These are phyloP conservation scores for Heteractis magnifica DNA, from an alignment of 92 coral and sea anemone species.

Conservation along the genomic window DNA sequence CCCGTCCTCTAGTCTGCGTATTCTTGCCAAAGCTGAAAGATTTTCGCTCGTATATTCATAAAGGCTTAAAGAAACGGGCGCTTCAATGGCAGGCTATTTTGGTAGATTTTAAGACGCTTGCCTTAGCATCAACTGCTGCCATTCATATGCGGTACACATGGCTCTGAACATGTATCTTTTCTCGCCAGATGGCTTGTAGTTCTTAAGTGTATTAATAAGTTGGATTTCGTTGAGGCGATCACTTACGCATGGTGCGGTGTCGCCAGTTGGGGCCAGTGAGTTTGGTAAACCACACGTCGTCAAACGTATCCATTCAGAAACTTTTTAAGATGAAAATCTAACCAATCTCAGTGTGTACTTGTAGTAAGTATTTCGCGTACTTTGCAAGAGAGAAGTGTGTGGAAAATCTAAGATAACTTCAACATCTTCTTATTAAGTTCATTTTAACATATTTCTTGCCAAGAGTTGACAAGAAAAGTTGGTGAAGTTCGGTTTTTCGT, in stretches of 20 bases:
- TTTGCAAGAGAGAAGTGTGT: background rate
- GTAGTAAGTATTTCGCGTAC: background rate
- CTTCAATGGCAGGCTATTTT: background rate
- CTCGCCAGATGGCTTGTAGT: constrained; percentile 31
- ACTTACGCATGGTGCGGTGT: constrained; percentile 19
- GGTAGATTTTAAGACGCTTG: background rate
- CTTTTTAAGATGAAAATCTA: background rate
- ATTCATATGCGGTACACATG: constrained; percentile 27
- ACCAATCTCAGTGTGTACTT: background rate
- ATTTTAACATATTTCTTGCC: background rate
- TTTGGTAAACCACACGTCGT: constrained; percentile 6
- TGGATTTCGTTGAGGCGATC: constrained; percentile 22
- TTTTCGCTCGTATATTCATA: background rate
- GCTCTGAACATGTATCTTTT: constrained; percentile 15
- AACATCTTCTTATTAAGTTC: background rate
- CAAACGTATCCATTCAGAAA: constrained; percentile 1
- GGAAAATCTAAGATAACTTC: background rate
- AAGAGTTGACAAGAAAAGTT: background rate
- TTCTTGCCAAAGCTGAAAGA: background rate
- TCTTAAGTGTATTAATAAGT: constrained; percentile 15
- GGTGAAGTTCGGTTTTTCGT: background rate
- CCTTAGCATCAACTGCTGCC: background rate
- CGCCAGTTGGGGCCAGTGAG: constrained; percentile 20
- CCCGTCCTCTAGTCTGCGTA: background rate
- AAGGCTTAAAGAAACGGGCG: background rate